Evolutionary conservation across 2,797 vertebrate species (phyloP), one percentile per base, ranked within the genome.

Genomic region (Sus cebifrons): DNA sequence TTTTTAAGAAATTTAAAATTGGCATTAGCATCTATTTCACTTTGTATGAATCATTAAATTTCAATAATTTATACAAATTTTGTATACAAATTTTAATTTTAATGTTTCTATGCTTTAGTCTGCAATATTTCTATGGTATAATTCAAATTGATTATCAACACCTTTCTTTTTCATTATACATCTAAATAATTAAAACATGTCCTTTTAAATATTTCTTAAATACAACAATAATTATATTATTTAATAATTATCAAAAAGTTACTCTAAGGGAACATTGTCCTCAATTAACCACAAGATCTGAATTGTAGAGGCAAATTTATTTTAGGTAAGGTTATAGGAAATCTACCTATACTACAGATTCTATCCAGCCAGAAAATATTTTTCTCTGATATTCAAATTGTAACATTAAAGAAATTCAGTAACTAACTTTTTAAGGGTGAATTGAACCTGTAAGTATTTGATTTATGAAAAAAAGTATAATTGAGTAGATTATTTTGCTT

Each of bases 271-370:
- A 52, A 10, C 44, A 3, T 32, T 68, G 21, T 6, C 20, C 25
- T 9, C 12, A 79, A 86, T 96, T 78, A 17, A 58, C 67, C 95
- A 36, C 23, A 81, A 89, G 2, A 10, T 54, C 1, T 62, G 32
- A 92, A 5, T 0, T 36, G 25, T 65, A 86, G 9, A 56, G 15
- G 11, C 32, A 40, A 82, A 6, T 93, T 20, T 78, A 91, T 2
- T 44, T 3, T 56, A 91, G 20, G 0, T 78, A 92, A 44, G 91
- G 23, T 16, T 86, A 94, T 81, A 14, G 14, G 83, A 97, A 96
- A 11, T 54, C 4, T 83, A 54, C 2, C 71, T 13, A 74, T 60
- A 44, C 2, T 90, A 23, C 4, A 8, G 36, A 88, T 49, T 25
- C 0, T 1, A 10, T 13, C 29, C 68, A 23, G 0, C 4, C 49